phyloP scores from a whole-genome alignment of 1,140 invertebrate genomes.

The Chionoecetes opilio region DNA sequence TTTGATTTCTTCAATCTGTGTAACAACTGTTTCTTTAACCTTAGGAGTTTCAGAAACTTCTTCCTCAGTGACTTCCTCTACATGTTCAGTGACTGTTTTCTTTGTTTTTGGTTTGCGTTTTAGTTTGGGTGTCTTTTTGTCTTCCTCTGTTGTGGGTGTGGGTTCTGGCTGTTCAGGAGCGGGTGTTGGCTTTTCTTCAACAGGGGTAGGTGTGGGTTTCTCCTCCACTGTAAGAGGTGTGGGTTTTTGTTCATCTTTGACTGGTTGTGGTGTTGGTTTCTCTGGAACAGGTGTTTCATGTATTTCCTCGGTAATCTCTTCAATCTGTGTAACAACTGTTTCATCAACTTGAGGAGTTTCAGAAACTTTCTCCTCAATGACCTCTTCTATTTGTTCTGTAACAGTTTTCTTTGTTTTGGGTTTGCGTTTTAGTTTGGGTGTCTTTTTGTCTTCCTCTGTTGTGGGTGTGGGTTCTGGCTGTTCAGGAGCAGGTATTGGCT shows the following conservation, averaged over 20 bases:
- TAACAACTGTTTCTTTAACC: neutral
- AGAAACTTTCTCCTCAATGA: neutral
- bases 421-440: constrained; percentile 45
- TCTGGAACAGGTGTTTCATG: neutral
- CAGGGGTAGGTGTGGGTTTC: constrained; percentile 41
- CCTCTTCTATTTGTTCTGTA: neutral
- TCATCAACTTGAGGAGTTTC: too few relatives aligned
- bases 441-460: neutral
- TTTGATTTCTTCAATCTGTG: neutral
- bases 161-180: constrained; percentile 23
- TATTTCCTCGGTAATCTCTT: constrained; percentile 36
- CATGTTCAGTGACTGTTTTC: constrained; percentile 23
- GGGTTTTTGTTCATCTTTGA: neutral
- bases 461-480: neutral
- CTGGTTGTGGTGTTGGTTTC: constrained; percentile 38
- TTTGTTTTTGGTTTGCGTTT: constrained; percentile 38
- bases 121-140: neutral
- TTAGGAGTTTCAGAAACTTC: constrained; percentile 7
- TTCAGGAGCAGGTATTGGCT: constrained; percentile 11
- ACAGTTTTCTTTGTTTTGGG: constrained; percentile 24
- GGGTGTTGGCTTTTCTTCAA: constrained; percentile 36
- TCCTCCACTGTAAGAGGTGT: constrained; percentile 36
- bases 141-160: neutral
- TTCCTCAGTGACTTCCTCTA: neutral
- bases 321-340: neutral